Percentiles rank a stretch among this genome's conserved stretches.
Evolutionary conservation across 2,797 vertebrate species (phyloP).

Genomic region (Gorsachius magnificus): DNA sequence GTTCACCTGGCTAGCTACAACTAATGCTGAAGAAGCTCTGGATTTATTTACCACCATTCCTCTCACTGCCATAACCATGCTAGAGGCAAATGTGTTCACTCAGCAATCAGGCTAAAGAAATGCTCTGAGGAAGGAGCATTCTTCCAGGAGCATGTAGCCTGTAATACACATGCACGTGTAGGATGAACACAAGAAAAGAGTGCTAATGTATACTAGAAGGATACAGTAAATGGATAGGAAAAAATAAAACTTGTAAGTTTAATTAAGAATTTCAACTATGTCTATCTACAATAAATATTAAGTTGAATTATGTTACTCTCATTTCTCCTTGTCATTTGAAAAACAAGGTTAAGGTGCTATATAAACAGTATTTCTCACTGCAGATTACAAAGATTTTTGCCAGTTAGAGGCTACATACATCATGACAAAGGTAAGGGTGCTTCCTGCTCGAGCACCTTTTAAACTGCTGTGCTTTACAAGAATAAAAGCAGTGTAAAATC

Average conservation of each 20-base stretch:
- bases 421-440: rapidly evolving
- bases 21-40: background rate
- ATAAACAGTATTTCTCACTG: background rate
- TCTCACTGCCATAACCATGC: background rate
- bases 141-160: background rate
- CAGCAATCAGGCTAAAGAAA: background rate
- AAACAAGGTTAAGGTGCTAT: background rate
- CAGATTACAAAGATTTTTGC: background rate
- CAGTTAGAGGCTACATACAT: background rate
- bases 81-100: background rate
- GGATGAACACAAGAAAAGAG: background rate
- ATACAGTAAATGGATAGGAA: background rate
- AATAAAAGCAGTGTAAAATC: background rate
- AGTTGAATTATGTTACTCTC: background rate
- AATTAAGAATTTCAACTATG: background rate
- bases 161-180: rapidly evolving
- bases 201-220: background rate
- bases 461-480: rapidly evolving
- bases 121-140: background rate
- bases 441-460: background rate
- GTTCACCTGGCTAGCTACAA: background rate
- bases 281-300: background rate
- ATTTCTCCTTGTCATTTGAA: background rate
- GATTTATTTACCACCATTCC: background rate
- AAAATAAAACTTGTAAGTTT: background rate